Conservation (phyloP, 2,888 invertebrate genomes). For the Lydus trimaculatus region DNA sequence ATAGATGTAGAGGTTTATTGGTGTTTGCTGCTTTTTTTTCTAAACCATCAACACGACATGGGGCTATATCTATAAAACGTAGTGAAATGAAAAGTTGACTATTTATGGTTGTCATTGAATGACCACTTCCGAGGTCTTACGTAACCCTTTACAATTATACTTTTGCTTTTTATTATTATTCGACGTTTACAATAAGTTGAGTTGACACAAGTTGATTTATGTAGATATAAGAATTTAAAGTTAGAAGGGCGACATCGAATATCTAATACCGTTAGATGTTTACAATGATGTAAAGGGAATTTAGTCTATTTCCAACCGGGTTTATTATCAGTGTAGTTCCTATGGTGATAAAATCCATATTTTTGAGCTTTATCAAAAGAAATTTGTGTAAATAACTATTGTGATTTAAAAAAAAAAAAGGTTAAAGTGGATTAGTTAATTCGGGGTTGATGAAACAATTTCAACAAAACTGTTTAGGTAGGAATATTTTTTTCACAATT, state of each 20-base stretch:
- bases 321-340: neutral
- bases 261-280: neutral
- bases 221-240: neutral
- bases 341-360: too few relatives aligned
- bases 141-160: constrained; percentile 50
- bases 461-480: too few relatives aligned
- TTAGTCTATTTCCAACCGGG: neutral
- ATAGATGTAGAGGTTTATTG: constrained; percentile 13
- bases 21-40: neutral
- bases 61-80: constrained; percentile 32
- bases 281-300: neutral
- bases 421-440: too few relatives aligned
- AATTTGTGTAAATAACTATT: too few relatives aligned
- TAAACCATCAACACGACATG: neutral
- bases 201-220: neutral
- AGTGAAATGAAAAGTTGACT: constrained; percentile 49
- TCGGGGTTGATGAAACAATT: too few relatives aligned
- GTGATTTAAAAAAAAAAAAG: too few relatives aligned
- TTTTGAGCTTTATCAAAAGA: too few relatives aligned
- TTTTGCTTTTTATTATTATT: constrained; percentile 48
- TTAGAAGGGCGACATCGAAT: neutral
- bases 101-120: constrained; percentile 48
- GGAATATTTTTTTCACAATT: too few relatives aligned
- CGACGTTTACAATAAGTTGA: constrained; percentile 5
- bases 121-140: constrained; percentile 49